A percentile compares a stretch with the other conserved stretches of the same genome.
phyloP scores from a whole-genome alignment of 2,797 vertebrate species.

The Dendrocincla fuliginosa region DNA sequence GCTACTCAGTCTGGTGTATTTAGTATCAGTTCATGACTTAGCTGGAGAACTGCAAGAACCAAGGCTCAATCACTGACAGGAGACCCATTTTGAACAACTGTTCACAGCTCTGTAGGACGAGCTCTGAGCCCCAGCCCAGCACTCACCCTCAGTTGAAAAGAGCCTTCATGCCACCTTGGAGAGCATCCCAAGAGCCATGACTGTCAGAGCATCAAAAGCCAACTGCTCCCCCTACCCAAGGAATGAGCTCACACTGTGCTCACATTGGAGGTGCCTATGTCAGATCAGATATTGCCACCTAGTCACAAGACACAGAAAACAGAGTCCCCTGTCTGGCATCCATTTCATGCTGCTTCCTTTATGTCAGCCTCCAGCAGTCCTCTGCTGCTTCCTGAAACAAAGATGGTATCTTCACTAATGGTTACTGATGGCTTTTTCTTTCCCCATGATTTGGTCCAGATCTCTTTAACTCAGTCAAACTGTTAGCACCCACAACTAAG shows the following conservation, averaged over 20 bases:
- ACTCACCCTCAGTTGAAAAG: not conserved
- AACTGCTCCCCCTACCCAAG: not conserved
- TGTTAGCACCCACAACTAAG: not conserved
- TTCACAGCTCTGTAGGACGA: not conserved
- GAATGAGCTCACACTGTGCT: not conserved
- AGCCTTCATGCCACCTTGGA: not conserved
- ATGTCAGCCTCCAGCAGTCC: not conserved
- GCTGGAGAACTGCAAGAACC: not conserved
- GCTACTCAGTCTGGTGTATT: not conserved
- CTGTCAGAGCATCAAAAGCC: not conserved
- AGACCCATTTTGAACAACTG: fast-evolving
- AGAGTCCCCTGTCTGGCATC: not conserved
- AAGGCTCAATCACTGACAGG: not conserved
- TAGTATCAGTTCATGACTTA: not conserved
- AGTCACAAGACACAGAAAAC: not conserved
- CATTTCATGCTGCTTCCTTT: not conserved
- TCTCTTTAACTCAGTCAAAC: not conserved
- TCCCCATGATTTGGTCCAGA: not conserved
- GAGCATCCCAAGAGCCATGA: not conserved
- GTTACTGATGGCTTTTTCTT: not conserved
- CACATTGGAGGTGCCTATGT: fast-evolving
- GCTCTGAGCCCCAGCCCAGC: too few species aligned
- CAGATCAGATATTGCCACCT: not conserved
- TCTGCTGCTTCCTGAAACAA: not conserved
- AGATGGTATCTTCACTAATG: not conserved